Evolutionary conservation across 2,888 invertebrate genomes (phyloP), one percentile per base, ranked within the genome.

Genomic region (Philonicus albiceps): DNA sequence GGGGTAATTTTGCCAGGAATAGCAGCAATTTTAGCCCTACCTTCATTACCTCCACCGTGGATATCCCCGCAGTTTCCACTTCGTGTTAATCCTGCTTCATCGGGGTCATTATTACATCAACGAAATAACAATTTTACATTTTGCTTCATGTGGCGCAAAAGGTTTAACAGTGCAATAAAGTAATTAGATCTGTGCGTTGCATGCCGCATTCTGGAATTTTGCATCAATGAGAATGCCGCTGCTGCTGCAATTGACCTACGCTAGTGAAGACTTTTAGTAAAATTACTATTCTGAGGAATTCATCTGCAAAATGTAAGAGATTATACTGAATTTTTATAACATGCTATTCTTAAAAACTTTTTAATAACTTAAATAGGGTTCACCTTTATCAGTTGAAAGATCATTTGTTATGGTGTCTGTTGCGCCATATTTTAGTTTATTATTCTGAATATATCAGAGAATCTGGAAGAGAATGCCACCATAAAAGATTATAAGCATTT

Each of bases 51-150:
- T 64, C 64, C 64, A 64, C 64, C 2, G 49, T 64, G 5, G 64
- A 64, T 76, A 76, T 34, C 22, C 22, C 22, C 22, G 22, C 22
- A 43, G 76, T 76, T 19, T 22, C 76, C 5, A 13, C 19, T 76
- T 22, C 16, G 76, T 76, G 34, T 76, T 76, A 40, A 40, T 76
- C 76, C 76, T 76, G 76, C 40, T 74, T 76, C 76, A 19, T n/a
- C 40, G 37, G 37, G 40, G n/a, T 64, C 64, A 64, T 64, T 64
- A 27, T 64, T 64, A 64, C 64, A 64, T 64, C 64, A 64, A 64
- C 64, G 64, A 64, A 64, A 64, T 64, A 64, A 64, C n/a, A 19
- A 76, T 22, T 76, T 76, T 76, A 40, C 76, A 76, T 76, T 76
- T 40, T 22, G 22, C 40, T 43, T 4, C 76, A 74, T 74, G 74